Percentiles rank a stretch among this genome's conserved stretches.
These are phyloP conservation scores for Ctenochaetus hawaiiensis DNA, from an alignment of 2,797 vertebrate genomes.

Conservation along the genomic window DNA sequence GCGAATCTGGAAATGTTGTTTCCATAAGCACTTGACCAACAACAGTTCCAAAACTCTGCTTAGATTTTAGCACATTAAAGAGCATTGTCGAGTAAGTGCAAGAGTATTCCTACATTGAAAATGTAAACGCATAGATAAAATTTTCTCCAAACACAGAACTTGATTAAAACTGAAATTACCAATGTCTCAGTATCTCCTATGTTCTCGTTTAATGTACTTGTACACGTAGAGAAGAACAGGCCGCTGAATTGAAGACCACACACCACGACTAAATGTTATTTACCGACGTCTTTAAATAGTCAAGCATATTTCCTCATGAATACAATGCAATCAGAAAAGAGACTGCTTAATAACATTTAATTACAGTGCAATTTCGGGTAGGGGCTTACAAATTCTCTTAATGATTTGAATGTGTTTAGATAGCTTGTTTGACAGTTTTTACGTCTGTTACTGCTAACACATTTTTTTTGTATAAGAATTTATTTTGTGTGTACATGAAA, in stretches of 20 bases:
- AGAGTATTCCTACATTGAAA: neutral
- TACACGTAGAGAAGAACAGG: constrained; percentile 52
- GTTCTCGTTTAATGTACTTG: constrained; percentile 31
- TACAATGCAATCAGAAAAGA: constrained; percentile 85
- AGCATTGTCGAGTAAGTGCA: neutral
- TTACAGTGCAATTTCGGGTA: constrained; percentile 88
- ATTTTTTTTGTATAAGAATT: constrained; percentile 45
- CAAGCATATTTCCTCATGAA: constrained; percentile 85
- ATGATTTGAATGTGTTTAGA: constrained; percentile 85
- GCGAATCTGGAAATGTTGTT: neutral
- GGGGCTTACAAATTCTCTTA: constrained; percentile 83
- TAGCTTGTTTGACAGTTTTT: constrained; percentile 79
- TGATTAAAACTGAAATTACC: constrained; percentile 5
- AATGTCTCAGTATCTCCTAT: constrained; percentile 6
- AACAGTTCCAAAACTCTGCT: neutral
- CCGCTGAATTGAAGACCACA: constrained; percentile 83
- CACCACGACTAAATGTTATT: constrained; percentile 85
- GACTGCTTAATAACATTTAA: constrained; percentile 90
- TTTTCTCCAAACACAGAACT: neutral
- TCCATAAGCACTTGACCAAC: neutral
- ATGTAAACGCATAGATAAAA: neutral
- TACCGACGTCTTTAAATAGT: constrained; percentile 82
- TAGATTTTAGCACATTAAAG: neutral
- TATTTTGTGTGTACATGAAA: constrained; percentile 38
- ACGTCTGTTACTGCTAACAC: constrained; percentile 53